Evolutionary conservation across 2,888 invertebrate species (phyloP).

Genomic region (Lepas anatifera): DNA sequence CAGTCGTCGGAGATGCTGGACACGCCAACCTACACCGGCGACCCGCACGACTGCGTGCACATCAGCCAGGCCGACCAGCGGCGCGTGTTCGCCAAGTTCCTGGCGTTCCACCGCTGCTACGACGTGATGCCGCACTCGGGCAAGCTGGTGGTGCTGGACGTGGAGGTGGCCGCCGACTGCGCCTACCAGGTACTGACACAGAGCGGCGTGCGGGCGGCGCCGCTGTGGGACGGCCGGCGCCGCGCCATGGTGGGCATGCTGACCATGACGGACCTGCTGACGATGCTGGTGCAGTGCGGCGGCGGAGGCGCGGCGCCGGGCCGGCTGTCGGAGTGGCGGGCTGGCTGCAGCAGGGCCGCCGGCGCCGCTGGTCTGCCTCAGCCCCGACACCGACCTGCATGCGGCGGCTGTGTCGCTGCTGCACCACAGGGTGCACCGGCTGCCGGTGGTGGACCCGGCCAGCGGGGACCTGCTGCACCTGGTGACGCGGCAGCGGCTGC

Average conservation of each 20-base stretch:
- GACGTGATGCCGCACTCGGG: slow-evolving; percentile 1
- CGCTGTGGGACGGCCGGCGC: not conserved
- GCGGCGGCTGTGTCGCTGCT: not conserved
- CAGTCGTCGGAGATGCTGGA: not conserved
- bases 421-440: not conserved
- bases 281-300: not conserved
- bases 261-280: not conserved
- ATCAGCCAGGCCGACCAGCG: slow-evolving; percentile 1
- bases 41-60: not conserved
- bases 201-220: not conserved
- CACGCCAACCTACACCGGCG: too few relatives aligned
- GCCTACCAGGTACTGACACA: not conserved
- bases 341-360: not conserved
- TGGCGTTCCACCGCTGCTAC: slow-evolving; percentile 3
- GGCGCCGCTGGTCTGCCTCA: not conserved
- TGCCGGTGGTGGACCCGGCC: not conserved
- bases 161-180: not conserved
- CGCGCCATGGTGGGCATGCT: not conserved
- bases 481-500: not conserved
- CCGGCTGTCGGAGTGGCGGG: not conserved
- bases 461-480: slow-evolving; percentile 4
- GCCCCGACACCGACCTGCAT: not conserved
- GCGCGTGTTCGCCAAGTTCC: slow-evolving; percentile 4
- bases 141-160: not conserved
- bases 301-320: not conserved